Evolutionary conservation across 37 sponge, comb jelly and placozoan genomes (phyloP).

Genomic region (Ephydatia muelleri): DNA sequence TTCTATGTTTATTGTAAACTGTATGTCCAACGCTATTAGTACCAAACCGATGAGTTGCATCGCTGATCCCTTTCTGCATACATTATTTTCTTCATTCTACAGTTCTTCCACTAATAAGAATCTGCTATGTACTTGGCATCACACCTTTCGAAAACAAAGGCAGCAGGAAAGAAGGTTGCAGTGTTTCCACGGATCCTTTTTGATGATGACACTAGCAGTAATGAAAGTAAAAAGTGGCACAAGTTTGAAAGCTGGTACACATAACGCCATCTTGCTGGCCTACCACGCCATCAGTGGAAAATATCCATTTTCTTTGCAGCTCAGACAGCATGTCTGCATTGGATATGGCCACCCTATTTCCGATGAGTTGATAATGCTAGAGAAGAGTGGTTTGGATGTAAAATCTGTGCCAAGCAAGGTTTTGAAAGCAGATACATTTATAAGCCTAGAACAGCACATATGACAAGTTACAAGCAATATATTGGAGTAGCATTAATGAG

Average conservation of each 20-base stretch:
- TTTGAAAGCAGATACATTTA: neutral
- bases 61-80: neutral
- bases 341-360: conserved; percentile 32
- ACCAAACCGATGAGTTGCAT: no score
- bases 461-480: neutral
- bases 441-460: neutral
- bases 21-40: no score
- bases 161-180: neutral
- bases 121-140: neutral
- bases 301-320: conserved; percentile 40
- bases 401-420: neutral
- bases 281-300: conserved; percentile 25
- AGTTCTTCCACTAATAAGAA: neutral
- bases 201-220: conserved; percentile 67
- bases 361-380: conserved; percentile 12
- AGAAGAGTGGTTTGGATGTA: conserved; percentile 4
- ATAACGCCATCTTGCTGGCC: conserved; percentile 38
- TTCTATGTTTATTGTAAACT: no score
- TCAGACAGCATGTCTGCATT: conserved; percentile 20
- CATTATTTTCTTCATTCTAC: neutral
- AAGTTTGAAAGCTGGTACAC: conserved; percentile 61
- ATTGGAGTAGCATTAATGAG: neutral
- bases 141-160: no score
- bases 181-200: conserved; percentile 38
- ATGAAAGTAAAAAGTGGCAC: conserved; percentile 54